phyloP scores from a whole-genome alignment of 2,888 invertebrate genomes.

The Stenchaetothrips biformis region DNA sequence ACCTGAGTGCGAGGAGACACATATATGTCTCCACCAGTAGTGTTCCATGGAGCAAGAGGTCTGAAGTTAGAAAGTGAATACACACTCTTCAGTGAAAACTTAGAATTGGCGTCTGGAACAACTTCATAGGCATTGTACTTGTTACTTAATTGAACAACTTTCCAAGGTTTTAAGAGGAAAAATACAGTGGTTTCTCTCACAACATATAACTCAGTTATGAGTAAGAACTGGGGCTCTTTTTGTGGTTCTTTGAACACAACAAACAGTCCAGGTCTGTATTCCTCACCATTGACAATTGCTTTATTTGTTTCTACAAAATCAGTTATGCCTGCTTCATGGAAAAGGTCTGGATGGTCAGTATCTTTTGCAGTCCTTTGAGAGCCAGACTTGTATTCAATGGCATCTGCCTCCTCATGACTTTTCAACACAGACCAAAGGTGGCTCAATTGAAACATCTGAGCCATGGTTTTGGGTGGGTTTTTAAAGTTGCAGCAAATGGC shows the following conservation, averaged over 20 bases:
- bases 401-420: background rate
- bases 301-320: background rate
- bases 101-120: background rate
- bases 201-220: background rate
- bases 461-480: too few species aligned
- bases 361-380: background rate
- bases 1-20: background rate
- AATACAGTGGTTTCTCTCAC: background rate
- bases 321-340: background rate
- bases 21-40: background rate
- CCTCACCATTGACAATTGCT: background rate
- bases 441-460: too few species aligned
- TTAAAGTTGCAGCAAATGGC: background rate
- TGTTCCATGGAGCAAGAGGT: background rate
- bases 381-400: background rate
- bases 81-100: background rate
- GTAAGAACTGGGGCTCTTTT: background rate
- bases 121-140: background rate
- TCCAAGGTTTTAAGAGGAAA: background rate
- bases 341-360: background rate
- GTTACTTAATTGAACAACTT: background rate
- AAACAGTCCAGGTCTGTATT: background rate
- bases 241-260: background rate
- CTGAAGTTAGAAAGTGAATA: background rate
- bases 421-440: too few species aligned